These are phyloP conservation scores for Epizoanthus ramosus DNA, from an alignment of 92 coral and sea anemone species.

Conservation along the genomic window DNA sequence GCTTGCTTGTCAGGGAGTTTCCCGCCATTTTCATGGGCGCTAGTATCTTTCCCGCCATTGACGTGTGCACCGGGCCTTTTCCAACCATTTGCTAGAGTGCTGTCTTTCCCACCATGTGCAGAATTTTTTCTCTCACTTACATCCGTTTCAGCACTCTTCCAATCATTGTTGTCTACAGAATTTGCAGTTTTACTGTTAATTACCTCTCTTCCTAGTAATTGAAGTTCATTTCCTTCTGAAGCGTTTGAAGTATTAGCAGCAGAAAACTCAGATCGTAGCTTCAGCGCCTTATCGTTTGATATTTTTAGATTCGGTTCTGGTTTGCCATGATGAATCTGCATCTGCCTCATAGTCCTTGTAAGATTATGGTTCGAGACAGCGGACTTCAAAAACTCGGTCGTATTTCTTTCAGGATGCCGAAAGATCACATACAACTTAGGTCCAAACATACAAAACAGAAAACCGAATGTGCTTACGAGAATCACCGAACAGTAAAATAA, in stretches of 20 bases:
- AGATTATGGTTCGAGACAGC: conserved; percentile 63
- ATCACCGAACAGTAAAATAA: conserved; percentile 7
- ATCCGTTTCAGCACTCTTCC: neutral
- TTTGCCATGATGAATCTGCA: conserved; percentile 27
- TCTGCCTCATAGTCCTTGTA: conserved; percentile 9
- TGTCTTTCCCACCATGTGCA: neutral
- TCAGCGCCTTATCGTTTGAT: neutral
- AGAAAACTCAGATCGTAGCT: neutral
- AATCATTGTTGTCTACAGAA: neutral
- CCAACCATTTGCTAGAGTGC: neutral
- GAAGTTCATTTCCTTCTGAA: conserved; percentile 5
- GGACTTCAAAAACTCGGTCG: conserved; percentile 71
- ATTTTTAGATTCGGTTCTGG: neutral
- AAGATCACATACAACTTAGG: conserved; percentile 70
- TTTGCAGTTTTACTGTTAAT: neutral
- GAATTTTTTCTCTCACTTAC: neutral
- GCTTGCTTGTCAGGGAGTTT: neutral
- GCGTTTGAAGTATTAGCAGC: neutral
- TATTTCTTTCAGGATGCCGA: conserved; percentile 75
- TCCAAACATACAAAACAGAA: conserved; percentile 70
- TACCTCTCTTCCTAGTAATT: neutral
- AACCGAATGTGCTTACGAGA: conserved; percentile 62
- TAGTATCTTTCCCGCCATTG: neutral
- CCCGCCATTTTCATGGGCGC: neutral
- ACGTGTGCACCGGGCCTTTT: neutral